Percentiles rank a stretch among this genome's conserved stretches.
These are phyloP conservation scores for Mesocentrotus franciscanus DNA, from an alignment of 53 echinoderm and acorn worm genomes.

Conservation along the genomic window DNA sequence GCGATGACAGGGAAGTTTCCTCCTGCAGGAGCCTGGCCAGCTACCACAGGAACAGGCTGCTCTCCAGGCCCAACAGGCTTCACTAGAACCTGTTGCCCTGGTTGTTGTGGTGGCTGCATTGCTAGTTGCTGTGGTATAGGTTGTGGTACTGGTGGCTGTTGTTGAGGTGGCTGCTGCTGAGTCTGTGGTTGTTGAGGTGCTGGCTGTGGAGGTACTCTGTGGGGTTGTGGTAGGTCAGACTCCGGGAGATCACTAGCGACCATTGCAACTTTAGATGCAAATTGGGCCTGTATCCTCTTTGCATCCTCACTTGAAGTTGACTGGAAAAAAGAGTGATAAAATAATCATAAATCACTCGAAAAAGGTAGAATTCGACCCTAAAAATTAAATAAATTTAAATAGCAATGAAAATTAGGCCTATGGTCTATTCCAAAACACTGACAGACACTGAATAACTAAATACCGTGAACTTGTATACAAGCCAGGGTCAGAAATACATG, in stretches of 20 bases:
- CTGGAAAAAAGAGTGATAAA: constrained; percentile 59
- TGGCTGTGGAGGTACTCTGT: constrained; percentile 10
- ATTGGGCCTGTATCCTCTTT: constrained; percentile 80
- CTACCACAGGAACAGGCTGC: constrained; percentile 51
- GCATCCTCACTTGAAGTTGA: constrained; percentile 78
- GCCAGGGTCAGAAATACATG: too few species aligned
- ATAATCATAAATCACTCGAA: constrained; percentile 27
- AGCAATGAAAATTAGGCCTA: too few species aligned
- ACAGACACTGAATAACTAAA: too few species aligned
- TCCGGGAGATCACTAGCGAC: constrained; percentile 64
- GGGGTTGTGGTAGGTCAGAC: constrained; percentile 21
- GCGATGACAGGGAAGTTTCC: neutral
- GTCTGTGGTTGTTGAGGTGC: constrained; percentile 17
- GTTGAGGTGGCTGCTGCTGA: constrained; percentile 42
- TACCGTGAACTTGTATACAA: too few species aligned
- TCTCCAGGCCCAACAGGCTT: constrained; percentile 21
- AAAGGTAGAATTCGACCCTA: too few species aligned
- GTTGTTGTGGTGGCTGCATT: constrained; percentile 26
- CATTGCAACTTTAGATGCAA: constrained; percentile 85
- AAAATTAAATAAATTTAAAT: too few species aligned
- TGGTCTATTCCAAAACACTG: too few species aligned
- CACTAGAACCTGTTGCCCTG: neutral
- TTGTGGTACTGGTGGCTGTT: constrained; percentile 47
- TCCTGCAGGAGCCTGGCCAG: neutral
- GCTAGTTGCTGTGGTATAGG: constrained; percentile 29